Evolutionary conservation across 2,113 vertebrate genomes (phyloP).

Genomic region (Cephalopholis sonnerati): DNA sequence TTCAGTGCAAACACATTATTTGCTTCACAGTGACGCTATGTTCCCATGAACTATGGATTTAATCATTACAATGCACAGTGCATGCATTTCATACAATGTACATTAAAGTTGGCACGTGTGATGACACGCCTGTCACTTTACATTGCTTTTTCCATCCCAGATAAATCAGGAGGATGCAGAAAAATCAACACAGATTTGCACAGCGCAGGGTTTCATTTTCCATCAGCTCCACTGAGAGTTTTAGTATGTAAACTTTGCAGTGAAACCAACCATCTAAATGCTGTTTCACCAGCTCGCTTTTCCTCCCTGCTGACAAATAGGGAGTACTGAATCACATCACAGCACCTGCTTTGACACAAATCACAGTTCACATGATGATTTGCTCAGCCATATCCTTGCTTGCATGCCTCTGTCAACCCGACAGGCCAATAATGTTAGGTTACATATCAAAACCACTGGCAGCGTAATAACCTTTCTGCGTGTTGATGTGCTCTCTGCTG

Average conservation of each 20-base stretch:
- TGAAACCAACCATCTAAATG: constrained; percentile 27
- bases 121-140: neutral
- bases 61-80: neutral
- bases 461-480: constrained; percentile 55
- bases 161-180: neutral
- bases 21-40: neutral
- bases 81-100: neutral
- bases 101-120: neutral
- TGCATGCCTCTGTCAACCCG: constrained; percentile 31
- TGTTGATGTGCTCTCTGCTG: constrained; percentile 49
- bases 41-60: constrained; percentile 9
- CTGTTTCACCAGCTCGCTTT: constrained; percentile 13
- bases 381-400: constrained; percentile 31
- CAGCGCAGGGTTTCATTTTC: neutral
- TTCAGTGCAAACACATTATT: neutral
- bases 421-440: constrained; percentile 53
- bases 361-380: constrained; percentile 49
- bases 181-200: neutral
- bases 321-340: constrained; percentile 36
- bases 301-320: constrained; percentile 40
- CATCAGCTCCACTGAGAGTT: neutral
- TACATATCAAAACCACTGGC: constrained; percentile 58
- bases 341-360: constrained; percentile 40
- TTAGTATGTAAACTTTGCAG: constrained; percentile 20
- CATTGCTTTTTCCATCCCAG: neutral